Conservation (phyloP, 2,113 vertebrate genomes). For the Burhinus oedicnemus region DNA sequence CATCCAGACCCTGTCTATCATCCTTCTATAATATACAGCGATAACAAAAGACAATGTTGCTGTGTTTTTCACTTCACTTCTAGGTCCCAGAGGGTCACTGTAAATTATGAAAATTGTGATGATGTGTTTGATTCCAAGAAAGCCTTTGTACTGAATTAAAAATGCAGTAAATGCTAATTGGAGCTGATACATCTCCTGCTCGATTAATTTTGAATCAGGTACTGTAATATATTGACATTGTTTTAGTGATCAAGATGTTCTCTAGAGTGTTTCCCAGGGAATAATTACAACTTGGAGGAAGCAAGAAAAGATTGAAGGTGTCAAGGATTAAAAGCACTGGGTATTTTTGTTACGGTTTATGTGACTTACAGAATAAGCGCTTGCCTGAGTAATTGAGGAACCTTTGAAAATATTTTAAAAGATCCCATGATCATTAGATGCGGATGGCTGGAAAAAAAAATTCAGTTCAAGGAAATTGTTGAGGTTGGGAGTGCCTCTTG, state of each 20-base stretch:
- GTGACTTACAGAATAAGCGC: background rate
- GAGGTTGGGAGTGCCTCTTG: background rate
- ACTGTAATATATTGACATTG: background rate
- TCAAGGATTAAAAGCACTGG: background rate
- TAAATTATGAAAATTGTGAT: background rate
- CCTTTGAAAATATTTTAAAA: background rate
- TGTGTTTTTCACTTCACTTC: background rate
- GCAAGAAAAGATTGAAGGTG: background rate
- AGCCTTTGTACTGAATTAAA: constrained; percentile 16
- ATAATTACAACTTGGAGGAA: background rate
- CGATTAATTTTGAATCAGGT: constrained; percentile 25
- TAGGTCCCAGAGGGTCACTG: background rate
- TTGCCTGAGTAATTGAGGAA: background rate
- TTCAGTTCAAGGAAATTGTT: background rate
- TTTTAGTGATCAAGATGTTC: constrained; percentile 23
- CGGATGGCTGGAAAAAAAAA: background rate
- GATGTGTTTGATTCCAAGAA: background rate
- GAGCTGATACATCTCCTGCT: background rate
- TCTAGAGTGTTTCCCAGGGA: background rate
- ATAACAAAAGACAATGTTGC: background rate
- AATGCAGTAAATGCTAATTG: background rate
- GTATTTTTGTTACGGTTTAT: background rate
- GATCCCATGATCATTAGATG: background rate
- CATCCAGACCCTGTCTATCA: background rate
- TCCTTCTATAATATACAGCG: background rate